phyloP scores from a whole-genome alignment of 1,140 invertebrate species.

The Pseudomyrmex cubaensis region DNA sequence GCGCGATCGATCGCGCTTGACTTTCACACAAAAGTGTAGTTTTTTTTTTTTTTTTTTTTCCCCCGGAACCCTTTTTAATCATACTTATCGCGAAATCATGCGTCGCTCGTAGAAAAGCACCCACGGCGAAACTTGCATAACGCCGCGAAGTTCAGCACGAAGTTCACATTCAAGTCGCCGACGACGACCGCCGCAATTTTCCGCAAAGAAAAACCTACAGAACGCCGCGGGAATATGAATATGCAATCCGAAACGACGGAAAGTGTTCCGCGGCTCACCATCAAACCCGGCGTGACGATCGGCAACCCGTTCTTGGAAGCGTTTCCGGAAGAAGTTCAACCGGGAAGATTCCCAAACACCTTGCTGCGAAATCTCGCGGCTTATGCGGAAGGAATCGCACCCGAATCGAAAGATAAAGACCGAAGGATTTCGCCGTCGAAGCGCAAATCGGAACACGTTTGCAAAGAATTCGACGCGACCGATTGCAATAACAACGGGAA shows the following conservation, averaged over 20 bases:
- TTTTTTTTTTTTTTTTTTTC: neutral
- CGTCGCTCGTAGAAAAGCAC: constrained; percentile 52
- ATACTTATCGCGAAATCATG: constrained; percentile 53
- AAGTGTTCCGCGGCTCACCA: constrained; percentile 2
- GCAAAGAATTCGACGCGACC: neutral
- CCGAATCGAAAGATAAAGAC: constrained; percentile 23
- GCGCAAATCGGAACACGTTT: neutral
- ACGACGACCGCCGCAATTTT: neutral
- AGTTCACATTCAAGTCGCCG: neutral
- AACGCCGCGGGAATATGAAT: constrained; percentile 17
- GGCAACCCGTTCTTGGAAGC: constrained; percentile 29
- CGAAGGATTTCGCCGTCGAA: no score
- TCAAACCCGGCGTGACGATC: constrained; percentile 32
- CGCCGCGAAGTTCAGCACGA: constrained; percentile 2
- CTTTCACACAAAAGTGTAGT: constrained; percentile 15
- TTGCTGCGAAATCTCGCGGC: neutral
- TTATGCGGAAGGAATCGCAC: neutral
- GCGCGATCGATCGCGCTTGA: constrained; percentile 18
- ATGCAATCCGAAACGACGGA: constrained; percentile 26
- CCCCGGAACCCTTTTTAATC: constrained; percentile 10
- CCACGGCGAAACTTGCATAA: constrained; percentile 48
- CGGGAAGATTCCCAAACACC: constrained; percentile 7
- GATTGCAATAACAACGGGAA: neutral
- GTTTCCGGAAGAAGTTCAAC: constrained; percentile 39
- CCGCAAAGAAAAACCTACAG: neutral